Conservation (phyloP, 2,888 invertebrate genomes). For the Drosophila greeni region DNA sequence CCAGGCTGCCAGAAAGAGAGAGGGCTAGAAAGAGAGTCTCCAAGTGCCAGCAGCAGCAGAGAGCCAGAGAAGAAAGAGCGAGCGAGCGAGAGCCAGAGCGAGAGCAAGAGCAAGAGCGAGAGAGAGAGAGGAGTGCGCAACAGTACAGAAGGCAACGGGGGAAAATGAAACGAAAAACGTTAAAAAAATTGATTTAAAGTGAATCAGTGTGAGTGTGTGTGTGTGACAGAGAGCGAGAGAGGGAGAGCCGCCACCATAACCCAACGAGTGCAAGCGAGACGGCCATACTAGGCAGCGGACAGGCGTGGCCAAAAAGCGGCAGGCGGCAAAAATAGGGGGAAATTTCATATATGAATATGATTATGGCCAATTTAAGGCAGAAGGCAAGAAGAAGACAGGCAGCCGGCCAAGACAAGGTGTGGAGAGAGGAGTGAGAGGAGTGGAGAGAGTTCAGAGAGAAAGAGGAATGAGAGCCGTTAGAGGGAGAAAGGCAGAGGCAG, state of each 20-base stretch:
- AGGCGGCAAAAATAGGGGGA: conserved; percentile 66
- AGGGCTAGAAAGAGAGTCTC: neutral
- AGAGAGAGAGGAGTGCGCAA: conserved; percentile 57
- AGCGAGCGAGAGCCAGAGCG: conserved; percentile 25
- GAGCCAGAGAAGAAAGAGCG: conserved; percentile 10
- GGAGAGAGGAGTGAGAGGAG: neutral
- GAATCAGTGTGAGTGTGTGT: conserved; percentile 49
- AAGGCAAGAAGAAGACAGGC: conserved; percentile 18
- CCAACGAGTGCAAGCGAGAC: conserved; percentile 36
- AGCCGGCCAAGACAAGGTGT: conserved; percentile 11
- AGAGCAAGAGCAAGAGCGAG: conserved; percentile 22
- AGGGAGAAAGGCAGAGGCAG: conserved; percentile 9
- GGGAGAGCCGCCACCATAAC: neutral
- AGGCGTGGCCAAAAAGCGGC: conserved; percentile 52
- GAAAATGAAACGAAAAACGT: conserved; percentile 73
- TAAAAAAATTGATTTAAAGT: conserved; percentile 74
- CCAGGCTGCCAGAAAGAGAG: conserved; percentile 34
- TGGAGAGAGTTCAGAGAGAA: neutral
- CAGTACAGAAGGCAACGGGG: conserved; percentile 48
- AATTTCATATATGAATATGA: conserved; percentile 60
- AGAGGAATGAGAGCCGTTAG: conserved; percentile 14
- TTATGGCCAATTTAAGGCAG: conserved; percentile 61
- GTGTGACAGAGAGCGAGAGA: conserved; percentile 16
- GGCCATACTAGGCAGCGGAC: conserved; percentile 28
- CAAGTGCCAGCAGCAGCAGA: conserved; percentile 2